A percentile compares a stretch with the other conserved stretches of the same genome.
Evolutionary conservation across 1,140 invertebrate species (phyloP).

Genomic region (Coptotermes formosanus): DNA sequence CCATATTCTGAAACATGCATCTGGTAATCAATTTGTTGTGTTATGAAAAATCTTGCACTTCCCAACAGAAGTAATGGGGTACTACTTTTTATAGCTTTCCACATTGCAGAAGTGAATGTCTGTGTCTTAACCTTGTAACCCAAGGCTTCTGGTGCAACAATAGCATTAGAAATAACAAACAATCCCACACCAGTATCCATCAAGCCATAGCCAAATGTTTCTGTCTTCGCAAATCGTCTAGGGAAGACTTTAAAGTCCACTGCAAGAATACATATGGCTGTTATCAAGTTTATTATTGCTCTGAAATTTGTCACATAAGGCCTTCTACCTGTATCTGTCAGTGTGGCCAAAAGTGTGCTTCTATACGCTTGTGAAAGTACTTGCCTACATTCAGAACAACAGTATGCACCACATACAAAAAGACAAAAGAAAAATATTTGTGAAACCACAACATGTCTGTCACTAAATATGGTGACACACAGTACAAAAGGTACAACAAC

Average conservation of each 20-base stretch:
- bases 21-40: constrained; percentile 73
- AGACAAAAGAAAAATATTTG: neutral
- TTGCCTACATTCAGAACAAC: neutral
- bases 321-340: constrained; percentile 44
- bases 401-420: neutral
- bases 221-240: constrained; percentile 79
- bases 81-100: constrained; percentile 38
- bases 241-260: constrained; percentile 92
- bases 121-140: constrained; percentile 19
- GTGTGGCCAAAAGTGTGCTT: constrained; percentile 36
- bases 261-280: constrained; percentile 82
- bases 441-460: constrained; percentile 9
- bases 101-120: constrained; percentile 29
- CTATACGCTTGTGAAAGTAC: neutral
- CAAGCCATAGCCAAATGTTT: constrained; percentile 80
- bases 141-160: constrained; percentile 63
- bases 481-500: constrained; percentile 28
- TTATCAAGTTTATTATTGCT: constrained; percentile 69
- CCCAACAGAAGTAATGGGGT: constrained; percentile 69
- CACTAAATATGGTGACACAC: constrained; percentile 29
- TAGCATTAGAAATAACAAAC: constrained; percentile 83
- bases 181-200: constrained; percentile 95
- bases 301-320: constrained; percentile 66
- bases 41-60: constrained; percentile 61
- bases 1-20: constrained; percentile 91